Evolutionary conservation across 2,113 vertebrate species (phyloP).

Genomic region (Eretmochelys imbricata): DNA sequence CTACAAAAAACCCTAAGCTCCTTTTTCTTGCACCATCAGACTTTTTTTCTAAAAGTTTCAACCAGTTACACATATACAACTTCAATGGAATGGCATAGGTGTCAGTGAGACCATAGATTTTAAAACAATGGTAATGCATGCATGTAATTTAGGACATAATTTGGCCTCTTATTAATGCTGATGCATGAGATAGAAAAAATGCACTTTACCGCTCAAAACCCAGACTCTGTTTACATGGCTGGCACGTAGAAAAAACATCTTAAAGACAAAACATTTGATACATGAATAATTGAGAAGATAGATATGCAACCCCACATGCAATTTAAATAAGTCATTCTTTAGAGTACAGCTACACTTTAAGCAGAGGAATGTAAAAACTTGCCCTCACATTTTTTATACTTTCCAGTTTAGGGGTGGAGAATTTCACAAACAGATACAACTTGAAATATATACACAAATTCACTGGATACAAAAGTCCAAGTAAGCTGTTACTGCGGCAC

Average conservation of each 20-base stretch:
- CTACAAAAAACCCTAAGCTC: neutral
- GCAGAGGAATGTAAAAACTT: neutral
- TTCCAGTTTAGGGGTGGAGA: neutral
- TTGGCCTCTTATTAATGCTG: neutral
- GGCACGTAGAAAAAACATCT: neutral
- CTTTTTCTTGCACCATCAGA: neutral
- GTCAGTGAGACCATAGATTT: neutral
- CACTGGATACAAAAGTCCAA: neutral
- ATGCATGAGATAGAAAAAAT: neutral
- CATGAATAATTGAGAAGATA: neutral
- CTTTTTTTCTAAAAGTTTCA: neutral
- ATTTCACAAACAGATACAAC: neutral
- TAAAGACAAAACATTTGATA: neutral
- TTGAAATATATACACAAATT: neutral
- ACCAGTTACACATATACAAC: neutral
- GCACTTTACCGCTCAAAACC: neutral
- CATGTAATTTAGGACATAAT: neutral
- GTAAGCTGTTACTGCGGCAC: neutral
- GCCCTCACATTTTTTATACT: neutral
- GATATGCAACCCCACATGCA: neutral
- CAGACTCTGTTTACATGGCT: neutral
- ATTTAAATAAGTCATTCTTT: neutral
- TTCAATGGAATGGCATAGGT: neutral
- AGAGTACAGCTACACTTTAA: neutral
- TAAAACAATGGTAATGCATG: no score